Conservation (phyloP, 2,113 vertebrate genomes). For the Nanger granti region DNA sequence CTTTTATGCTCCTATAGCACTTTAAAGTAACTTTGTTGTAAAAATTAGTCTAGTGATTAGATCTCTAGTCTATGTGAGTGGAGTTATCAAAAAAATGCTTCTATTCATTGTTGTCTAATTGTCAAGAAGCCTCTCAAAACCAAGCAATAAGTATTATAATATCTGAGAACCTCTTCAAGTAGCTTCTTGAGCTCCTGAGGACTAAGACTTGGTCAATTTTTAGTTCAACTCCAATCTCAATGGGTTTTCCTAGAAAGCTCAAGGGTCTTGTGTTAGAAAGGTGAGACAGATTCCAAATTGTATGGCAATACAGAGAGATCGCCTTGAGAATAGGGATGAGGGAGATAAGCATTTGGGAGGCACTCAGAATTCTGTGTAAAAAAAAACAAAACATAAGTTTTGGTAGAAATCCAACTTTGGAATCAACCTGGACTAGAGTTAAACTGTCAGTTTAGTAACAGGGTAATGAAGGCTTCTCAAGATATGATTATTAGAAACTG, state of each 20-base stretch:
- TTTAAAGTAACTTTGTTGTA: not conserved
- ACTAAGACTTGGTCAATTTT: not conserved
- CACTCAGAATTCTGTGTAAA: not conserved
- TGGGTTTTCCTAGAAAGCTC: not conserved
- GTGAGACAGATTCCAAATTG: not conserved
- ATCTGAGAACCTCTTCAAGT: not conserved
- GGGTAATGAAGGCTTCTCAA: not conserved
- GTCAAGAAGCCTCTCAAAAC: not conserved
- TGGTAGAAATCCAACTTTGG: not conserved
- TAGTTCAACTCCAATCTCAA: not conserved
- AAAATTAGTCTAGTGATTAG: not conserved
- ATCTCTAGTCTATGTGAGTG: not conserved
- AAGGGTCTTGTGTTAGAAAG: not conserved
- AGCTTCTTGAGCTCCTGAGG: not conserved
- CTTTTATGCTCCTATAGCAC: not conserved
- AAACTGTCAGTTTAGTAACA: not conserved
- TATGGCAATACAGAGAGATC: not conserved
- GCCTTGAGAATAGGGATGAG: rapidly evolving
- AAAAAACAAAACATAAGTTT: not conserved
- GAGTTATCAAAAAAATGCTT: not conserved
- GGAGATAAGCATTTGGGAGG: not conserved
- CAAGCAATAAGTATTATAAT: not conserved
- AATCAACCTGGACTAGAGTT: not conserved
- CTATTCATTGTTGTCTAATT: not conserved
- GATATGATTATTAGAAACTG: not conserved